Conservation (phyloP, 1,140 invertebrate genomes). For the Mamestra configurata region DNA sequence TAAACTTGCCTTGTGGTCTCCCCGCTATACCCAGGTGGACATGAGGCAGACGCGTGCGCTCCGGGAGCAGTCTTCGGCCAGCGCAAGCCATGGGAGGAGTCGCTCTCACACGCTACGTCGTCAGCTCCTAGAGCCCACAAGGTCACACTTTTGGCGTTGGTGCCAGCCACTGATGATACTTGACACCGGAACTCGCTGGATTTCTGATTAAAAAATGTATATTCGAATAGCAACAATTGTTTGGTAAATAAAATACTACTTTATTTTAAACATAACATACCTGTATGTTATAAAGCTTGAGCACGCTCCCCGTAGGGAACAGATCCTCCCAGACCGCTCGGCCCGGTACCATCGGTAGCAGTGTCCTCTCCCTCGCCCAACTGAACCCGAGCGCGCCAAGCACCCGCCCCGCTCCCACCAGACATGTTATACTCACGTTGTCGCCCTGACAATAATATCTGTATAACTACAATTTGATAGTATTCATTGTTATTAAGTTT, state of each 20-base stretch:
- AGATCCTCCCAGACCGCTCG: conserved; percentile 94
- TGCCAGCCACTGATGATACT: conserved; percentile 84
- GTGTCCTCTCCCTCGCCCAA: conserved; percentile 92
- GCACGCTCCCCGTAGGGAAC: conserved; percentile 92
- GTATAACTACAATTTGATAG: background rate
- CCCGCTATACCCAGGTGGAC: conserved; percentile 81
- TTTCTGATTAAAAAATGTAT: conserved; percentile 69
- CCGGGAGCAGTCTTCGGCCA: conserved; percentile 85
- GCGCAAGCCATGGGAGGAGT: conserved; percentile 76
- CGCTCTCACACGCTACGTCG: conserved; percentile 75
- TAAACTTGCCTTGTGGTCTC: conserved; percentile 80
- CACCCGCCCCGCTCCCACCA: conserved; percentile 88
- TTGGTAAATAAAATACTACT: background rate
- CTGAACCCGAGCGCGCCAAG: conserved; percentile 92
- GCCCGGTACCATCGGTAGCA: conserved; percentile 91
- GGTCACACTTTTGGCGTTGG: conserved; percentile 77
- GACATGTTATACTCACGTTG: conserved; percentile 90
- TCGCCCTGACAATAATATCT: conserved; percentile 85
- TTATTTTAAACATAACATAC: conserved; percentile 79
- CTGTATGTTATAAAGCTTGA: conserved; percentile 93
- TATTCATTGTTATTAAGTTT: background rate
- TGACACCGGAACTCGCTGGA: conserved; percentile 85
- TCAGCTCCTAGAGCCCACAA: conserved; percentile 77
- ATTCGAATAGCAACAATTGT: background rate
- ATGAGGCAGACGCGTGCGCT: conserved; percentile 76